Percentiles rank a stretch among this genome's conserved stretches.
These are phyloP conservation scores for Andrena marginata DNA, from an alignment of 2,888 invertebrate genomes.

Conservation along the genomic window DNA sequence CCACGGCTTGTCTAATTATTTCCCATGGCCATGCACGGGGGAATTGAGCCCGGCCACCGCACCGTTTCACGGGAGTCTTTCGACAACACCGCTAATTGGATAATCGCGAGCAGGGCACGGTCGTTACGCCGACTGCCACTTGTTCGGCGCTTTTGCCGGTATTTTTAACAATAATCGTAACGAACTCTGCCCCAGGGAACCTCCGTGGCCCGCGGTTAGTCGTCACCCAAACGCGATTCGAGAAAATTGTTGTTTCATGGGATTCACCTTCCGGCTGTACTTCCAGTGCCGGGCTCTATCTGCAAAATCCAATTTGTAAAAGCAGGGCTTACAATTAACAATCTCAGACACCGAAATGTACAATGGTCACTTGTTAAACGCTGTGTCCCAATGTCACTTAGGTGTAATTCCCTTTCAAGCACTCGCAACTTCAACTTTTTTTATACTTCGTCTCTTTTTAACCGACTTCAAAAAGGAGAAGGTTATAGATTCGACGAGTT, in stretches of 20 bases:
- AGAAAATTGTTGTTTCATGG: not conserved
- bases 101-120: conserved; percentile 34
- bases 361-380: no score
- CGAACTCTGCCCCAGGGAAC: not conserved
- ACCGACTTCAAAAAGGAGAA: no score
- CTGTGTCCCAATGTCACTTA: no score
- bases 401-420: no score
- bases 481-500: no score
- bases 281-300: not conserved
- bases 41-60: conserved; percentile 19
- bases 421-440: no score
- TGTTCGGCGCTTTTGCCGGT: conserved; percentile 8
- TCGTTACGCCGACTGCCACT: conserved; percentile 11
- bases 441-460: no score
- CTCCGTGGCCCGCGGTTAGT: not conserved
- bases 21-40: conserved; percentile 10
- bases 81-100: conserved; percentile 8
- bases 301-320: not conserved
- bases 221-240: not conserved
- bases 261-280: not conserved
- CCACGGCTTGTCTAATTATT: conserved; percentile 27
- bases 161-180: conserved; percentile 1
- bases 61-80: conserved; percentile 16
- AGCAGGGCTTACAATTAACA: no score
- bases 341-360: no score